These are phyloP conservation scores for Ammodramus savannarum DNA, from an alignment of 2,113 vertebrate species.

Conservation along the genomic window DNA sequence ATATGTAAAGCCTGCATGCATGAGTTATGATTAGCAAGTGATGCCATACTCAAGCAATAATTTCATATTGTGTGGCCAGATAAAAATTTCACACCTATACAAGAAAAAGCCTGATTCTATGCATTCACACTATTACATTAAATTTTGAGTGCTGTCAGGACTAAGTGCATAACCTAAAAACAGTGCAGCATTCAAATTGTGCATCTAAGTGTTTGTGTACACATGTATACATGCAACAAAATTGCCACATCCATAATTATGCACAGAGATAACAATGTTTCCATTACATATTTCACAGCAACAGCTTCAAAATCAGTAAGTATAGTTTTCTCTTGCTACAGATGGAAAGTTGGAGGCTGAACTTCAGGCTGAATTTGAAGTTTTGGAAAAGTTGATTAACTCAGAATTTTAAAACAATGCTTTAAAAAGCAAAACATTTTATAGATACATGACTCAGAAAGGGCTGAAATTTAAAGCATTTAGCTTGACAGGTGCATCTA, in stretches of 20 bases:
- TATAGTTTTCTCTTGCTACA: not conserved
- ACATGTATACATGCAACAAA: not conserved
- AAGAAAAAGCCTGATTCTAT: not conserved
- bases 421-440: conserved; percentile 30
- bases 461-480: not conserved
- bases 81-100: not conserved
- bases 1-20: not conserved
- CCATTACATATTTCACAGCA: not conserved
- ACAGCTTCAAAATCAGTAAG: not conserved
- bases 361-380: not conserved
- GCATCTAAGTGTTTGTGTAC: not conserved
- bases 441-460: conserved; percentile 9
- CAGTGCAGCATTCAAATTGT: not conserved
- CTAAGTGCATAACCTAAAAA: not conserved
- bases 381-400: conserved; percentile 26
- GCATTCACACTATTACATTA: not conserved
- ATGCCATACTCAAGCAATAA: not conserved
- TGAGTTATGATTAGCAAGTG: not conserved
- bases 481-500: not conserved
- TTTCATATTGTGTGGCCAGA: not conserved
- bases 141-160: not conserved
- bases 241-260: not conserved
- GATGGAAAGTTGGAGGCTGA: not conserved
- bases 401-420: conserved; percentile 17
- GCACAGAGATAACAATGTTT: conserved; percentile 33